A percentile compares a stretch with the other conserved stretches of the same genome.
Conservation (phyloP, 2,113 vertebrate genomes). For the Chunga burmeisteri region DNA sequence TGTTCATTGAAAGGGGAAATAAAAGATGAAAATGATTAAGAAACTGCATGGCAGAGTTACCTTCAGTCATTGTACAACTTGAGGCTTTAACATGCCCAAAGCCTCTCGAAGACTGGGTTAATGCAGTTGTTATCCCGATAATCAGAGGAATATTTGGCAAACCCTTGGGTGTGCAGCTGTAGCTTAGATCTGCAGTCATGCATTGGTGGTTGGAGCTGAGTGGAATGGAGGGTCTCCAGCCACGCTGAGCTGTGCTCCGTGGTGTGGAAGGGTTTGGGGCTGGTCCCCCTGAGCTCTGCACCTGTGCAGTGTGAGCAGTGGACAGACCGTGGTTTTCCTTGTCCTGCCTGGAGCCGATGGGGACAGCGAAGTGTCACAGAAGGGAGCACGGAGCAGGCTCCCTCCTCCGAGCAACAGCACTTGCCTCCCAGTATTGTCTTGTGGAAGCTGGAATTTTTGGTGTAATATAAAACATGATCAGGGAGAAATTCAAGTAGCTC, state of each 20-base stretch:
- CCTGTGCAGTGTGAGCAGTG: neutral
- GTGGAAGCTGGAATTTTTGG: neutral
- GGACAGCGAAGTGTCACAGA: neutral
- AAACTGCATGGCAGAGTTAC: neutral
- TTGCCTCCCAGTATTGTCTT: neutral
- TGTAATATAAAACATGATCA: neutral
- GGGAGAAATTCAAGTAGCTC: neutral
- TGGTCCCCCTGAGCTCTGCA: neutral
- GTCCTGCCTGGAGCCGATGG: neutral
- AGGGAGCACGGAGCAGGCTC: neutral
- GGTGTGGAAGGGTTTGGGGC: neutral
- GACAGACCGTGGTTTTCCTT: neutral
- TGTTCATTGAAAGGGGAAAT: neutral
- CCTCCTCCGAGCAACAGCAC: neutral
- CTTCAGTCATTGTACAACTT: neutral
- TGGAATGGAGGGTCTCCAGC: neutral
- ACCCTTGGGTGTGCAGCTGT: neutral
- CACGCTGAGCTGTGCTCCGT: rapidly evolving
- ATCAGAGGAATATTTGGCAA: neutral
- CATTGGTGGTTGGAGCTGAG: neutral
- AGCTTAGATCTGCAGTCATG: neutral
- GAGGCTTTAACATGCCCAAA: neutral
- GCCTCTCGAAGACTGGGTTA: neutral
- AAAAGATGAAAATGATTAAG: neutral
- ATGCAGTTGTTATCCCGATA: neutral